Evolutionary conservation across 2,888 invertebrate genomes (phyloP).

Genomic region (Eupithecia exiguata): DNA sequence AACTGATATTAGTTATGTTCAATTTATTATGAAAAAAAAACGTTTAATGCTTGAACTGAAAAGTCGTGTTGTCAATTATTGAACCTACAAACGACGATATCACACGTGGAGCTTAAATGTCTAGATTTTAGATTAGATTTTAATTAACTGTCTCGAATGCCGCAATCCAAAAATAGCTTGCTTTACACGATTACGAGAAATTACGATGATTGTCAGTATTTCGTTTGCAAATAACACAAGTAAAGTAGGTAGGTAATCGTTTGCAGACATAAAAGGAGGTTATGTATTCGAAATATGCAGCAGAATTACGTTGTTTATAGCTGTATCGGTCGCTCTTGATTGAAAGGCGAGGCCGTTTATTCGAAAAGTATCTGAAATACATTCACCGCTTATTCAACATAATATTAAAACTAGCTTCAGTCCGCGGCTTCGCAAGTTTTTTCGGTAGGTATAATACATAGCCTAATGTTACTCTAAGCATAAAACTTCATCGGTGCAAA

Average conservation of each 20-base stretch:
- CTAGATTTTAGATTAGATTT: background rate
- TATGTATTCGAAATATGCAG: constrained; percentile 2
- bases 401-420: background rate
- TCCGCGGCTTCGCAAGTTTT: background rate
- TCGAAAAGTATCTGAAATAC: constrained; percentile 11
- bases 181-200: background rate
- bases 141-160: background rate
- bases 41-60: no score
- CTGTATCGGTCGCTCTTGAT: constrained; percentile 4
- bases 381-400: background rate
- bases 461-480: background rate
- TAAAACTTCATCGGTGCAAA: background rate
- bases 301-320: constrained; percentile 16
- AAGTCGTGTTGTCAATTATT: no score
- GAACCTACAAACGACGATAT: no score
- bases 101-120: background rate
- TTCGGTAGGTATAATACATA: background rate
- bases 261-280: constrained; percentile 13
- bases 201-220: background rate
- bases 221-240: background rate
- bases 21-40: no score
- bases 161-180: background rate
- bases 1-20: no score
- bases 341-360: constrained; percentile 20
- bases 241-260: constrained; percentile 11